phyloP scores from a whole-genome alignment of 2,888 invertebrate species.

The Drosophila greeni region DNA sequence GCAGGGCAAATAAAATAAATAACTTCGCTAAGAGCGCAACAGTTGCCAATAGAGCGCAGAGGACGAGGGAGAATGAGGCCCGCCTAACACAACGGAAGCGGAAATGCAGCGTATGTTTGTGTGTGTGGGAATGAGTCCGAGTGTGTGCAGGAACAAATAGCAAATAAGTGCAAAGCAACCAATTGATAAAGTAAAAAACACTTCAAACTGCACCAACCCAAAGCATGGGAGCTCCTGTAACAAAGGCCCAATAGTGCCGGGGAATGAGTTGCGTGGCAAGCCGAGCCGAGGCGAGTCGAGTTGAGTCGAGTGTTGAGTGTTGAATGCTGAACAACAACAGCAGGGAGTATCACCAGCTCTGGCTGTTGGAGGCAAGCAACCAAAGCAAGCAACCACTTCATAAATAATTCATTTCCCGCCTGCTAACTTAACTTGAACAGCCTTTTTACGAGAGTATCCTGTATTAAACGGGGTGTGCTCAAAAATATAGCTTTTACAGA shows the following conservation, averaged over 20 bases:
- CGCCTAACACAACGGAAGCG: constrained; percentile 65
- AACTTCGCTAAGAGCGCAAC: constrained; percentile 69
- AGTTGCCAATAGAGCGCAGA: constrained; percentile 56
- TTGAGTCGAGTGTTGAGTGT: constrained; percentile 31
- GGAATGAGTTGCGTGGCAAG: constrained; percentile 18
- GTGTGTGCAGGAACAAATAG: constrained; percentile 64
- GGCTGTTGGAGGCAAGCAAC: constrained; percentile 36
- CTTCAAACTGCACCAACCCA: constrained; percentile 54
- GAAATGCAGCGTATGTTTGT: constrained; percentile 58
- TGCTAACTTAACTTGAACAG: constrained; percentile 66
- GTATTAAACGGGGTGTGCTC: constrained; percentile 19
- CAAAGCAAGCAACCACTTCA: constrained; percentile 74
- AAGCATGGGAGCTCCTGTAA: constrained; percentile 47
- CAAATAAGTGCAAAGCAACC: constrained; percentile 74
- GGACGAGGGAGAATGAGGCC: constrained; percentile 29
- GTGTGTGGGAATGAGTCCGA: constrained; percentile 21
- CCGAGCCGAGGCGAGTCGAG: constrained; percentile 22
- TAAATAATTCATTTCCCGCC: constrained; percentile 79
- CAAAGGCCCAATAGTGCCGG: constrained; percentile 53
- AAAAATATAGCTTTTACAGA: not conserved
- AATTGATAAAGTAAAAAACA: constrained; percentile 72
- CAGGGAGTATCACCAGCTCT: constrained; percentile 22
- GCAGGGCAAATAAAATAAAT: constrained; percentile 65
- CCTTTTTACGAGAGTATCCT: constrained; percentile 44
- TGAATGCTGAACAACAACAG: constrained; percentile 35